A percentile compares a stretch with the other conserved stretches of the same genome.
phyloP scores from a whole-genome alignment of 2,113 vertebrate genomes.

The Pteropus alecto region DNA sequence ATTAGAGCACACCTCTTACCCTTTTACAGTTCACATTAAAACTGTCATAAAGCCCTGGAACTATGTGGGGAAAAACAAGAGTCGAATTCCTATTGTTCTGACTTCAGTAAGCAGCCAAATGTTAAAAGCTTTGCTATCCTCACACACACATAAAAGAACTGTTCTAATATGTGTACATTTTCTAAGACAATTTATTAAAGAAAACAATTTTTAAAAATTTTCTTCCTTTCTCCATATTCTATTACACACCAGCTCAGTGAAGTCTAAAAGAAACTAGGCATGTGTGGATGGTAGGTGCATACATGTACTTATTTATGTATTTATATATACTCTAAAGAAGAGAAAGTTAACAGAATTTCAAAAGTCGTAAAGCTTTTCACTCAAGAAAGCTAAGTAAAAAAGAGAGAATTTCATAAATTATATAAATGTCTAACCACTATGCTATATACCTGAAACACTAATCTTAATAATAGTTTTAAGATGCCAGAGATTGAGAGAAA shows the following conservation, averaged over 20 bases:
- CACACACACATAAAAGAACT: not conserved
- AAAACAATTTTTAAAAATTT: not conserved
- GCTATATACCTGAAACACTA: not conserved
- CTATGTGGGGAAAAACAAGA: not conserved
- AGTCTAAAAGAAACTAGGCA: not conserved
- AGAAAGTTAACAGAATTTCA: not conserved
- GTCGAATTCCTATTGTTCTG: slow-evolving; percentile 4
- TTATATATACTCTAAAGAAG: not conserved
- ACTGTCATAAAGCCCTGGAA: slow-evolving; percentile 10
- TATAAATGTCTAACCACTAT: too few species aligned
- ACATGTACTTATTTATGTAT: not conserved
- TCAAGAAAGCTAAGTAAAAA: not conserved
- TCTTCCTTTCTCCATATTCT: not conserved
- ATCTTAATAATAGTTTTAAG: not conserved
- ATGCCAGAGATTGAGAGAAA: not conserved
- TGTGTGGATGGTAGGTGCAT: too few species aligned
- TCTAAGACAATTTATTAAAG: not conserved
- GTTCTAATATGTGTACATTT: not conserved
- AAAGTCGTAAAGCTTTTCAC: not conserved
- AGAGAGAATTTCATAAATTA: not conserved
- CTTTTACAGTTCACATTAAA: slow-evolving; percentile 57
- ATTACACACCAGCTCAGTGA: not conserved
- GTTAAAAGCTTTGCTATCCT: not conserved
- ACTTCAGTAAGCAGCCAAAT: not conserved
- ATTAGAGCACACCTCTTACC: slow-evolving; percentile 53